Base-by-base conservation (phyloP, 2,797 vertebrate genomes). In the Carapus acus region DNA sequence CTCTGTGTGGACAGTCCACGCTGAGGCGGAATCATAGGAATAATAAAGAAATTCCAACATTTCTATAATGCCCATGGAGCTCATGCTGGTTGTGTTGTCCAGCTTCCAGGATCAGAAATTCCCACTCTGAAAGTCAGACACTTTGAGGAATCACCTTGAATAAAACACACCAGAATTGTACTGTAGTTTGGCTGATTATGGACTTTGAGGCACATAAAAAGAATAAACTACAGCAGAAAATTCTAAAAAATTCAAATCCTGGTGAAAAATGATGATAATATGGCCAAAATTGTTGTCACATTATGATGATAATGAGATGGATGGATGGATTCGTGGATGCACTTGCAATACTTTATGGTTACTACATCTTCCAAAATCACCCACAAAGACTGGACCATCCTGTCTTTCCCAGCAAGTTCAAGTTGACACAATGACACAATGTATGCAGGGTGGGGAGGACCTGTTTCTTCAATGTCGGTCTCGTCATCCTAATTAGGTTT, bases 1-100 rank as follows among this genome's bases (percentile, higher is more conserved):
- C 70, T 76, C 75, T 71, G 62, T 20, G 65, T 58, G 68, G 73
- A 76, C 43, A 63, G 43, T 64, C 68, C 54, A 63, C 67, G 67
- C 39, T 73, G 64, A 75, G 73, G 73, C 65, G 54, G 77, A 79
- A 82, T 80, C 74, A 69, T 70, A n/a, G n/a, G 71, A 69, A 68
- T 43, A 60, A 56, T 60, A 46, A n/a, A 3, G 11, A 29, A 11
- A 54, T 53, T 43, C 50, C 21, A 39, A 64, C 59, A 57, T 69
- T 43, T 22, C 21, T 69, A 62, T 64, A 65, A 63, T 62, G 37
- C 57, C 58, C 42, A 58, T 24, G 77, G 69, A 62, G 58, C 60
- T 52, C 53, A 43, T 60, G 41, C 31, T 16, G 18, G 48, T 65
- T 72, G 71, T 73, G 77, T 73, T 69, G 58, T 50, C 55, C 29